Conservation (phyloP, 2,797 vertebrate genomes). For the Morelia viridis region DNA sequence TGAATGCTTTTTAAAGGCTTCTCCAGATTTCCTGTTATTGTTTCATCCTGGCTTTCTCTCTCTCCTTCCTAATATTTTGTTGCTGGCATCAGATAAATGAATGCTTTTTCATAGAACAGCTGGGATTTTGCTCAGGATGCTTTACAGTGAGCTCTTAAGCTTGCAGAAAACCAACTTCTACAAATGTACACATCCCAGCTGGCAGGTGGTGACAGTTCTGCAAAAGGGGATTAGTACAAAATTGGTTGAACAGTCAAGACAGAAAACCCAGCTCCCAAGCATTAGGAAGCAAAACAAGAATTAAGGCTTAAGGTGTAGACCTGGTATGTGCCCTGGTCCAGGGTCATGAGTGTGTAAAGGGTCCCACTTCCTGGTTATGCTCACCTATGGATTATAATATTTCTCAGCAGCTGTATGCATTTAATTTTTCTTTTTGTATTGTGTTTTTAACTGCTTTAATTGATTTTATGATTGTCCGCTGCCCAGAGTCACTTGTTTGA, state of each 20-base stretch:
- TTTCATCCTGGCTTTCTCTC: background rate
- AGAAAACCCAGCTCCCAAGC: background rate
- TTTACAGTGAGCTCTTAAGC: slow-evolving; percentile 6
- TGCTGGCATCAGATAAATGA: slow-evolving; percentile 2
- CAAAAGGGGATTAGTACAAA: slow-evolving; percentile 1
- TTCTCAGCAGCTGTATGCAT: too few species aligned
- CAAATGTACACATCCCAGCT: slow-evolving; percentile 1
- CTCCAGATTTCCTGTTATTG: background rate
- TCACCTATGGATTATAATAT: too few species aligned
- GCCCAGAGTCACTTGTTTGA: too few species aligned
- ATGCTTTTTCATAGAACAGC: background rate
- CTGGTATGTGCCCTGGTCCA: too few species aligned
- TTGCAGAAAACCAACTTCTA: background rate
- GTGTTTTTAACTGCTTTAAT: too few species aligned
- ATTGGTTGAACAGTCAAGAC: background rate
- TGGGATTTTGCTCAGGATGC: background rate
- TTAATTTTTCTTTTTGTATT: too few species aligned
- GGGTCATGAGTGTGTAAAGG: too few species aligned
- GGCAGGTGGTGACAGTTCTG: background rate
- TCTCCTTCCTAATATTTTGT: slow-evolving; percentile 21
- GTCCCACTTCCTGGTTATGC: too few species aligned
- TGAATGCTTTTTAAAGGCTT: slow-evolving; percentile 31
- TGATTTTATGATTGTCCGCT: too few species aligned
- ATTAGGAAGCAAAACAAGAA: background rate
- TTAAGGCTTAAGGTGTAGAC: background rate